Base-by-base conservation (phyloP, 2,888 invertebrate genomes). In the Tetrapedia diversipes region DNA sequence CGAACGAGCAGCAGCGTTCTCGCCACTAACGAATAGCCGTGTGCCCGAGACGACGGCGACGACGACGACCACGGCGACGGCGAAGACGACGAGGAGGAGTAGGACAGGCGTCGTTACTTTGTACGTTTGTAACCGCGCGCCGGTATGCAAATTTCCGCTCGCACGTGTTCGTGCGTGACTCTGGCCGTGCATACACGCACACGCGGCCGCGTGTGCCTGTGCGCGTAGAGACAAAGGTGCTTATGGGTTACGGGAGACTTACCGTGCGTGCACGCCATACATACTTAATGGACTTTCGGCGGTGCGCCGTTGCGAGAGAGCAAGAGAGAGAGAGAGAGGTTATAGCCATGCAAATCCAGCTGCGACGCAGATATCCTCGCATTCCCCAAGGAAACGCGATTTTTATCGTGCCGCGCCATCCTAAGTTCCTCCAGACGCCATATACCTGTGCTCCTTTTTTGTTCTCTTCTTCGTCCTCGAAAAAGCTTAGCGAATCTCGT, bases 271-370 rank as follows among this genome's bases (percentile, higher is more conserved):
- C 79, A 74, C 79, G 79, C 74, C 66, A 74, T 79, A 79, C 79
- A 79, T 79, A 79, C 74, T 49, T 79, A 79, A 79, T 79, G 79
- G 43, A 79, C 63, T 79, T 79, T 79, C 63, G 79, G 79, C 66
- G 79, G 47, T 60, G 37, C 51, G 41, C 41, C 71, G 59, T 64
- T 67, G 43, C 32, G 54, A 37, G 71, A 51, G 51, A n/a, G n/a
- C n/a, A n/a, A n/a, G n/a, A n/a, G n/a, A n/a, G n/a, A n/a, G n/a
- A n/a, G n/a, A n/a, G 54, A 37, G 71, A 51, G 51, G 59, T 53
- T 53, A 65, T 59, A 61, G 49, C 57, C 61, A 63, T 77, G 77
- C 68, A 77, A 77, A 77, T 77, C 77, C 77, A 68, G 75, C 75
- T 75, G 75, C 53, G n/a, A n/a, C n/a, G 53, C 65, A 75, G 75